Evolutionary conservation across 2,797 vertebrate species (phyloP).

Genomic region (Peromyscus eremicus): DNA sequence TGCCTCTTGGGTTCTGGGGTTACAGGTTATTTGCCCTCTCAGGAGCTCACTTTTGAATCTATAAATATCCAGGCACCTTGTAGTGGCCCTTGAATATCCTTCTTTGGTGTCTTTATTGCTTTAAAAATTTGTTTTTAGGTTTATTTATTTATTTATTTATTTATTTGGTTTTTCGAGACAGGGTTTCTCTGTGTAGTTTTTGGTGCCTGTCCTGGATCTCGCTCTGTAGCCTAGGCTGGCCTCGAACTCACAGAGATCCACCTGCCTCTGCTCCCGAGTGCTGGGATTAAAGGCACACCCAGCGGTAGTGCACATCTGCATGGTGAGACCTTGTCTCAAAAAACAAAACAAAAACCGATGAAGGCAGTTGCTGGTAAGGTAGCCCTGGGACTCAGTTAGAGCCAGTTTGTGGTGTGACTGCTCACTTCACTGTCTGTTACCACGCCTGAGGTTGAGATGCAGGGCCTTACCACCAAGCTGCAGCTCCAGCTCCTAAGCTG

Average conservation of each 20-base stretch:
- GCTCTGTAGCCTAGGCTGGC: neutral
- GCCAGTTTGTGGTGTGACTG: neutral
- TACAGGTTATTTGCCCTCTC: neutral
- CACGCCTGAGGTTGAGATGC: neutral
- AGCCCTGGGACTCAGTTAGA: neutral
- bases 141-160: no score
- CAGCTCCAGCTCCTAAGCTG: neutral
- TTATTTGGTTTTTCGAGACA: neutral
- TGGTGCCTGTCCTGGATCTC: neutral
- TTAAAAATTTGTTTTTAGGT: no score
- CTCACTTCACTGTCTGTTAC: conserved; percentile 38
- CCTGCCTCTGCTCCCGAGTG: neutral
- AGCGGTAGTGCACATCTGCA: neutral
- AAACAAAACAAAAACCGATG: neutral
- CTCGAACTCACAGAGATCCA: neutral
- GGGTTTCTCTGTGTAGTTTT: neutral
- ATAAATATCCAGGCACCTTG: neutral
- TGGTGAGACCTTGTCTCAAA: neutral
- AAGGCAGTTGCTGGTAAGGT: neutral
- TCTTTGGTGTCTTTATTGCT: no score
- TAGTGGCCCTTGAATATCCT: neutral
- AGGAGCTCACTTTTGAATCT: neutral
- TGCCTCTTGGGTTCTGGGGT: neutral
- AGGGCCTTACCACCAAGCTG: neutral
- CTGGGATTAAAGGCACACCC: neutral